Evolutionary conservation across 2,113 vertebrate genomes (phyloP).

Genomic region (Ceyx margarethae): DNA sequence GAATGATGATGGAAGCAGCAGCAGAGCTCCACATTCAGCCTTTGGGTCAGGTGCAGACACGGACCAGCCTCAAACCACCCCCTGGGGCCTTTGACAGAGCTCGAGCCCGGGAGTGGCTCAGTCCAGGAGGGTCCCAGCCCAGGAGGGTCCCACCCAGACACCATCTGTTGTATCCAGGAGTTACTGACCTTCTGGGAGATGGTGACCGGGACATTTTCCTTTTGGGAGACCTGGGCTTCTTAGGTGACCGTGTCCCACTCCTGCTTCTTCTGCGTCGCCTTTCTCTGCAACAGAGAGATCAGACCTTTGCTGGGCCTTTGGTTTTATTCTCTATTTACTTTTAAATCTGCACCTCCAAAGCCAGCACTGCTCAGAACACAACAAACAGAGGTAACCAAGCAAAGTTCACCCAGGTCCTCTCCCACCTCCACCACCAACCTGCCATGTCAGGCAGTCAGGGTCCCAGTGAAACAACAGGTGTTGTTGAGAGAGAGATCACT

Average conservation of each 20-base stretch:
- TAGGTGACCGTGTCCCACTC: slow-evolving; percentile 84
- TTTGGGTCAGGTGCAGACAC: fast-evolving
- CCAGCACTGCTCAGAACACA: background rate
- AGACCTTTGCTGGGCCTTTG: background rate
- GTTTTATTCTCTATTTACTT: background rate
- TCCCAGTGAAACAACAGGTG: too few relatives aligned
- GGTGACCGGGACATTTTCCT: slow-evolving; percentile 87
- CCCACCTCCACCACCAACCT: too few relatives aligned
- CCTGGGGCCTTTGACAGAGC: fast-evolving
- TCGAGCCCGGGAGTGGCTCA: too few relatives aligned
- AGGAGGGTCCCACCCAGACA: too few relatives aligned
- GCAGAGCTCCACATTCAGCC: background rate
- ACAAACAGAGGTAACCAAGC: fast-evolving
- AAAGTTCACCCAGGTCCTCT: background rate
- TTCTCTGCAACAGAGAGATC: slow-evolving; percentile 57
- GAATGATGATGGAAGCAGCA: fast-evolving
- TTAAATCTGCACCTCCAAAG: background rate
- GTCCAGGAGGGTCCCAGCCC: fast-evolving
- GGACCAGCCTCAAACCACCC: fast-evolving
- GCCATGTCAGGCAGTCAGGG: fast-evolving
- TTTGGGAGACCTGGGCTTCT: slow-evolving; percentile 88
- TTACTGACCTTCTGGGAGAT: slow-evolving; percentile 85
- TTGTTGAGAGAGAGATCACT: too few relatives aligned
- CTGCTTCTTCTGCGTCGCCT: slow-evolving; percentile 86
- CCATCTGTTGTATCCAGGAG: background rate